A percentile compares a stretch with the other conserved stretches of the same genome.
These are phyloP conservation scores for Thalpophila matura DNA, from an alignment of 2,888 invertebrate species.

Conservation along the genomic window DNA sequence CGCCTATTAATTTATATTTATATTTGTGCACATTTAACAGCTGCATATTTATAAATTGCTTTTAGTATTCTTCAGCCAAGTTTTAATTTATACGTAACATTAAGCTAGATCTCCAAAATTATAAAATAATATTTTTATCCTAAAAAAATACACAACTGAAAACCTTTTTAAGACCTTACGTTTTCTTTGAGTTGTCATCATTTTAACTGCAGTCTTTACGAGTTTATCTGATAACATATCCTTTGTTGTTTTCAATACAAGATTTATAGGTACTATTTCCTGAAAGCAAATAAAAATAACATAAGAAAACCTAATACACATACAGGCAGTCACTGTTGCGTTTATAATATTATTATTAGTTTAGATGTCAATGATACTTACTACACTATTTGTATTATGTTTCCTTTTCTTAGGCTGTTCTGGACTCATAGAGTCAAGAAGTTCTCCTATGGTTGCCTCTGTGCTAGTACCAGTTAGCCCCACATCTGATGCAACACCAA, in stretches of 20 bases:
- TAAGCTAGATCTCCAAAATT: too few species aligned
- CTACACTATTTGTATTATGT: conserved; percentile 78
- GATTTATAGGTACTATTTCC: conserved; percentile 91
- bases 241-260: conserved; percentile 92
- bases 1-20: too few species aligned
- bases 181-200: conserved; percentile 92
- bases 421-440: conserved; percentile 83
- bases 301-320: too few species aligned
- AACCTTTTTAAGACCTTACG: too few species aligned
- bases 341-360: not conserved
- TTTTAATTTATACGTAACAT: too few species aligned
- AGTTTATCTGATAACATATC: conserved; percentile 90
- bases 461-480: conserved; percentile 88
- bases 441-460: conserved; percentile 89
- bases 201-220: conserved; percentile 89
- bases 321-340: too few species aligned
- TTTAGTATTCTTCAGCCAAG: too few species aligned
- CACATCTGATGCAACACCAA: conserved; percentile 91
- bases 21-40: too few species aligned
- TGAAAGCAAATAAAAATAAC: conserved; percentile 69
- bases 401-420: conserved; percentile 88
- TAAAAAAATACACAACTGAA: too few species aligned
- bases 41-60: too few species aligned
- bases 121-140: too few species aligned
- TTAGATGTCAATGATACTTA: conserved; percentile 68